These are phyloP conservation scores for Loriculus beryllinus DNA, from an alignment of 2,797 vertebrate species.

Conservation along the genomic window DNA sequence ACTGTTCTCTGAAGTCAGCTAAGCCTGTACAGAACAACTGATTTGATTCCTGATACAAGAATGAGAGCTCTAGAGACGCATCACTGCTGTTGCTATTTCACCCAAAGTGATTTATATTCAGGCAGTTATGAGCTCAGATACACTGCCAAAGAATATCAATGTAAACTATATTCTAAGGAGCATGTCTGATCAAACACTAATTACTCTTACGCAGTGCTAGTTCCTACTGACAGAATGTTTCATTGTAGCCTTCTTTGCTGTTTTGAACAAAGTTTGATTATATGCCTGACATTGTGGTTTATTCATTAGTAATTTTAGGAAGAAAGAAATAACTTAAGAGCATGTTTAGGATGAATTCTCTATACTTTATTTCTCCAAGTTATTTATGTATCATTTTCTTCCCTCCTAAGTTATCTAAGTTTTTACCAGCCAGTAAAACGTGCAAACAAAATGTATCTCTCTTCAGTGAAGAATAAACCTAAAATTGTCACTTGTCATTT, in stretches of 20 bases:
- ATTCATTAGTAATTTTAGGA: neutral
- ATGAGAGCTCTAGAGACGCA: neutral
- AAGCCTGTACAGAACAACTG: neutral
- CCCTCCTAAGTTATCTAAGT: neutral
- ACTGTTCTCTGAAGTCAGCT: neutral
- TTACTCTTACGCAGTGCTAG: neutral
- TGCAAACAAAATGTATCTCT: neutral
- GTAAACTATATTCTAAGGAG: neutral
- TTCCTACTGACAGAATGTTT: neutral
- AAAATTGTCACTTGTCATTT: neutral
- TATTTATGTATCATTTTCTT: neutral
- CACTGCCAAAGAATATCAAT: neutral
- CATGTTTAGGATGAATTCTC: neutral
- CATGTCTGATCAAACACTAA: neutral
- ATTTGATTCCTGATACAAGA: neutral
- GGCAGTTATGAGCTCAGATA: neutral
- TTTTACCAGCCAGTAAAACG: neutral
- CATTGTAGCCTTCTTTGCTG: neutral
- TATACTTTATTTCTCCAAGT: neutral
- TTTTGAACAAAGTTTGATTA: neutral
- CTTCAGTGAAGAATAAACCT: neutral
- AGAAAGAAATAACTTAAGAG: neutral
- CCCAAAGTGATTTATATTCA: neutral
- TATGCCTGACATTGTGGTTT: neutral
- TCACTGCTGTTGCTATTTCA: neutral